Base-by-base conservation (phyloP, 2,888 invertebrate species). In the Cecidostiba fungosa region DNA sequence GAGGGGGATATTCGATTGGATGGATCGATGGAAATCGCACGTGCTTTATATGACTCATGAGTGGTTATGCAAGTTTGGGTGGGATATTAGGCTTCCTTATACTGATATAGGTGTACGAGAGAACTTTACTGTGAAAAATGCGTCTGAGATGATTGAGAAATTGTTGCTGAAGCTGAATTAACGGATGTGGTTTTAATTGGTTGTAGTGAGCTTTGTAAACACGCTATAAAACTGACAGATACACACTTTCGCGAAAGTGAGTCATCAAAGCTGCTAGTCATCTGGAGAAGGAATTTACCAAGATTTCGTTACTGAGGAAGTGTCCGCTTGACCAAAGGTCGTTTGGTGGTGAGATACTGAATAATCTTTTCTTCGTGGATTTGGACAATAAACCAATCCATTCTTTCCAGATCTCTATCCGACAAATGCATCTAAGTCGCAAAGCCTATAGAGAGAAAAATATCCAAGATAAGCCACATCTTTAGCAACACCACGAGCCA, bases 191-290 rank as follows among this genome's bases (percentile, higher is more conserved):
- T 26, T 66, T 66, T 66, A 29, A 66, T 66, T 26, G 66, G 66
- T 66, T 66, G 66, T 66, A 66, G 66, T 66, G 14, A 12, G 29
- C 66, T 66, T 66, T 29, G 66, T 66, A 66, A 66, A 66, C 66
- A n/a, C 0, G 66, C 66, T 29, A 66, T 66, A 66, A 66, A 66
- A 66, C 29, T 66, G 29, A 66, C 66, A 66, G 26, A n/a, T 26
- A 66, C 66, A 66, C 14, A 23, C 26, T 66, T 66, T 66, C 23
- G 29, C 26, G 12, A 66, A 66, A 59, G 14, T 66, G 66, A 26
- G 66, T 66, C 66, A 66, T 66, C 19, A 14, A 16, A 12, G 2
- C 23, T 16, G 50, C 23, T 66, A 26, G 66, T 66, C 26, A 29
- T 66, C 5, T 66, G n/a, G n/a, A 6, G 2, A 14, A 3, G 16